phyloP scores from a whole-genome alignment of 2,888 invertebrate species.

The Pandemis corylana region DNA sequence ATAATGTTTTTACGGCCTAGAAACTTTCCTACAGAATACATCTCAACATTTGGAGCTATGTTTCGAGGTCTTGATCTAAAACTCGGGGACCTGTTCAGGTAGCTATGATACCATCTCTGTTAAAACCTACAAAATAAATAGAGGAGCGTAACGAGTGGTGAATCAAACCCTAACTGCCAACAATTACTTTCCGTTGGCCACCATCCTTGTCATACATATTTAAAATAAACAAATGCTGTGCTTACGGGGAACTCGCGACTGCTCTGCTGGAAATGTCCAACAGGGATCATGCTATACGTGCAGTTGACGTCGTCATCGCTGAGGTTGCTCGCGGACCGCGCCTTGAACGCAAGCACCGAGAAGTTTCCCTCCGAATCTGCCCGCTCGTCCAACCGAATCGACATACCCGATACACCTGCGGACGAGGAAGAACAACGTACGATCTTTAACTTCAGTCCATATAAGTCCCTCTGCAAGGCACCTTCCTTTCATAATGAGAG shows the following conservation, averaged over 20 bases:
- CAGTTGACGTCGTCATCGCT: constrained; percentile 85
- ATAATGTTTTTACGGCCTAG: no score
- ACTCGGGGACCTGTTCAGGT: no score
- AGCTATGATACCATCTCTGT: no score
- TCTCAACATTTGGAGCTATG: no score
- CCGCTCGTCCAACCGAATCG: constrained; percentile 94
- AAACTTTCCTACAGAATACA: no score
- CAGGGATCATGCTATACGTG: constrained; percentile 91
- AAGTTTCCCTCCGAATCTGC: constrained; percentile 99
- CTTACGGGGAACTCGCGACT: constrained; percentile 90
- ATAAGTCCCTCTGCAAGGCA: no score
- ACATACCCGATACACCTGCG: constrained; percentile 96
- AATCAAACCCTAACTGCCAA: no score
- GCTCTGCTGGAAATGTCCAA: constrained; percentile 92
- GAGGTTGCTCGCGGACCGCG: constrained; percentile 59
- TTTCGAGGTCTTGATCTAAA: no score
- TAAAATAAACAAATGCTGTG: constrained; percentile 51
- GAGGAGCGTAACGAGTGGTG: no score
- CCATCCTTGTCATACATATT: no score
- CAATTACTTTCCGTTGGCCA: no score
- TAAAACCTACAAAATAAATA: no score
- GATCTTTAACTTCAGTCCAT: background rate
- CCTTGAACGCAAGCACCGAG: constrained; percentile 94
- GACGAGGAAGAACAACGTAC: constrained; percentile 9
- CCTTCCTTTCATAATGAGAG: background rate